A percentile compares a stretch with the other conserved stretches of the same genome.
Conservation (phyloP, 2,797 vertebrate genomes). For the Spinus pinus region DNA sequence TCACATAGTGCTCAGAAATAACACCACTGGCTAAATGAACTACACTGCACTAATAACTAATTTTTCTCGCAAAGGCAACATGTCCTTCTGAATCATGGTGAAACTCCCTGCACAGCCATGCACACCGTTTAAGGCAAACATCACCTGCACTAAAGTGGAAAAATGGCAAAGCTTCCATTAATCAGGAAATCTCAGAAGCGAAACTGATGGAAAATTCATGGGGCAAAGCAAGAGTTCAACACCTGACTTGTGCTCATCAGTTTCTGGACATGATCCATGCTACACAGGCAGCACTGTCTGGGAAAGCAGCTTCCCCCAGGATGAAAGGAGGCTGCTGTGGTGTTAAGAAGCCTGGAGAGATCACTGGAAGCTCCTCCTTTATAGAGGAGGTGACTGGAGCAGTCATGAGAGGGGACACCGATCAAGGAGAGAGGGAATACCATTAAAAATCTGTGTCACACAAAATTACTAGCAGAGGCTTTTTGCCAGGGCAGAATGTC, state of each 20-base stretch:
- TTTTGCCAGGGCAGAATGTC: slow-evolving; percentile 11
- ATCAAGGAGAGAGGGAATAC: slow-evolving; percentile 24
- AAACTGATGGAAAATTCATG: slow-evolving; percentile 56
- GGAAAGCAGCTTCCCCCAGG: not conserved
- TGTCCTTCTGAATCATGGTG: slow-evolving; percentile 53
- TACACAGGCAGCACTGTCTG: not conserved
- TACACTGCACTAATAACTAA: slow-evolving; percentile 42
- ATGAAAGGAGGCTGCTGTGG: not conserved
- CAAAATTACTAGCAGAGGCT: not conserved
- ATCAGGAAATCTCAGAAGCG: slow-evolving; percentile 52
- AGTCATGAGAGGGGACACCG: not conserved
- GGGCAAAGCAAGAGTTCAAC: slow-evolving; percentile 48
- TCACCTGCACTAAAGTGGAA: not conserved
- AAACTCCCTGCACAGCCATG: slow-evolving; percentile 38
- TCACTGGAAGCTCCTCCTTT: slow-evolving; percentile 11
- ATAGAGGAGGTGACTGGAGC: not conserved
- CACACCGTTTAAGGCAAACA: slow-evolving; percentile 58
- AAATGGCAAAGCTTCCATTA: slow-evolving; percentile 49
- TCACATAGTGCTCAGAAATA: slow-evolving; percentile 33
- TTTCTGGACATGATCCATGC: slow-evolving; percentile 3
- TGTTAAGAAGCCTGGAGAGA: not conserved
- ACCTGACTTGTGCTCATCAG: slow-evolving; percentile 41
- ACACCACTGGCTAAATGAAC: slow-evolving; percentile 13
- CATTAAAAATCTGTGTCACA: not conserved
- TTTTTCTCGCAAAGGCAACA: slow-evolving; percentile 64